phyloP scores from a whole-genome alignment of 1,140 invertebrate genomes.

The Ladona fulva region DNA sequence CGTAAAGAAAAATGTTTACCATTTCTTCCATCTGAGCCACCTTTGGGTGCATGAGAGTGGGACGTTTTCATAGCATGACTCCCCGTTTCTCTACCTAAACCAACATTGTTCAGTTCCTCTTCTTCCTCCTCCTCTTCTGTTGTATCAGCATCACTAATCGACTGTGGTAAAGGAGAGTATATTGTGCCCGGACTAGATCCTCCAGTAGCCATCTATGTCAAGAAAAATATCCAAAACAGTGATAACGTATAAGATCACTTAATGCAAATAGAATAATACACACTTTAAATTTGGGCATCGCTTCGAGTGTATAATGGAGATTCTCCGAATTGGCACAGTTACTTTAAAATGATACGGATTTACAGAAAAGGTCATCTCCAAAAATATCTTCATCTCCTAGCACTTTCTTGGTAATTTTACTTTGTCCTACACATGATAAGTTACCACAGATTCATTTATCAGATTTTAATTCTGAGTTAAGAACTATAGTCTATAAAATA shows the following conservation, averaged over 20 bases:
- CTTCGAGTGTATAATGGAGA: neutral
- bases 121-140: neutral
- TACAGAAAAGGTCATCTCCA: too few species aligned
- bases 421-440: too few species aligned
- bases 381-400: too few species aligned
- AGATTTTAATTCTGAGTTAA: too few species aligned
- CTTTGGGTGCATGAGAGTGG: neutral
- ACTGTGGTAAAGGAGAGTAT: constrained; percentile 2
- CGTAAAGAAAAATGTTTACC: neutral
- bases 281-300: neutral
- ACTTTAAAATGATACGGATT: too few species aligned
- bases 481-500: too few species aligned
- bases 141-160: neutral
- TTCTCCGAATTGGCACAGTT: neutral
- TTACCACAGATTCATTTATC: too few species aligned
- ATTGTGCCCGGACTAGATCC: neutral
- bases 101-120: neutral
- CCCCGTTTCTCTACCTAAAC: neutral
- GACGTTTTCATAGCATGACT: neutral
- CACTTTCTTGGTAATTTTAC: too few species aligned
- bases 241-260: neutral
- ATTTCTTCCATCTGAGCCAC: neutral
- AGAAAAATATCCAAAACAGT: neutral
- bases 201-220: neutral
- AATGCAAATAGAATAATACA: neutral